Base-by-base conservation (phyloP, 2,888 invertebrate genomes). In the Serrognathus titanus region DNA sequence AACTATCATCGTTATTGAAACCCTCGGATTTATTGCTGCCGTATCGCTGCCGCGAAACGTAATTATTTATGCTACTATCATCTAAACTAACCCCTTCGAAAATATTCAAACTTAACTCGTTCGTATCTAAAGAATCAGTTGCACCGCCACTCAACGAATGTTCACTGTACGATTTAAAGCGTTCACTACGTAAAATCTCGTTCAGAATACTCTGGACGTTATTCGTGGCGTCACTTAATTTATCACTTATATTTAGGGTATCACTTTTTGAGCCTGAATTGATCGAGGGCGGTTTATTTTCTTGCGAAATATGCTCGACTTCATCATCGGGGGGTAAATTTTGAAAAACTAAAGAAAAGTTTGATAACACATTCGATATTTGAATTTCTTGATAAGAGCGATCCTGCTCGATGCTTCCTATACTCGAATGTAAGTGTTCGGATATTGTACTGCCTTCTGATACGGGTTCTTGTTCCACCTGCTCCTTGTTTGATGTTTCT, bases 351-450 rank as follows among this genome's bases (percentile, higher is more conserved):
- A 61, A 52, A 9, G 62, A 59, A 50, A 64, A 60, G 53, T 60
- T 63, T 11, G 62, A 31, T 31, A 31, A 31, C 24, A 31, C 62
- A 57, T 72, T 70, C 9, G 67, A 66, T 51, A 77, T 67, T 63
- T 75, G 72, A 49, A 78, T 75, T 71, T 78, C 78, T 56, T 75
- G 73, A 53, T 74, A 67, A 1, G 77, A 78, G 36, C 78, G 66
- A 63, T 78, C 78, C 63, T 77, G 74, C 67, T 78, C 77, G 10
- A 75, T 55, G 12, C 41, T 43, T 12, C 47, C 53, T 7, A 12
- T 36, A 20, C 31, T 10, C 7, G 46, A 53, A 52, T 55, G 50
- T 46, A 64, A 43, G 41, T 64, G 64, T 48, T 64, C 64, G 6
- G 63, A 64, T 45, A 64, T 59, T 11, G 57, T 43, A 47, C 62